phyloP scores from a whole-genome alignment of 2,113 vertebrate species.

The Aptenodytes patagonicus region DNA sequence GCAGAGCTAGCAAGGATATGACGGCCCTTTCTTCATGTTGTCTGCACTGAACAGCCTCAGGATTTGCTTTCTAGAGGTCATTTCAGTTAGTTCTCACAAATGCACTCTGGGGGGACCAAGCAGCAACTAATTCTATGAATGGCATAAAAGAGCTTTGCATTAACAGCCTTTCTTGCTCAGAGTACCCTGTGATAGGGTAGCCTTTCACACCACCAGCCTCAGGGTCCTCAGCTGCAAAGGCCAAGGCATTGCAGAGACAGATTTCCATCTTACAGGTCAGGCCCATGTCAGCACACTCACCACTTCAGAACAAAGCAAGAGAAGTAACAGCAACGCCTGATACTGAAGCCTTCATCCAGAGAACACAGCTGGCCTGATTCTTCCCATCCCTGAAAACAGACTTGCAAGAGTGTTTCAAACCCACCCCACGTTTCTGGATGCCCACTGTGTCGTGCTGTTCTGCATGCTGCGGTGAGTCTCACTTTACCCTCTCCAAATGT shows the following conservation, averaged over 20 bases:
- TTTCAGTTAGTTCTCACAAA: not conserved
- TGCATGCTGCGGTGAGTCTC: not conserved
- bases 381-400: not conserved
- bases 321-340: not conserved
- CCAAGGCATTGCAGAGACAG: not conserved
- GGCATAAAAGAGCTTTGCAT: not conserved
- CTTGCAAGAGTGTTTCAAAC: not conserved
- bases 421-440: not conserved
- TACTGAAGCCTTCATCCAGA: not conserved
- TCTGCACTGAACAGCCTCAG: not conserved
- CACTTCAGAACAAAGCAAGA: not conserved
- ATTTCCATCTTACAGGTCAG: not conserved
- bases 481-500: not conserved
- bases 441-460: not conserved
- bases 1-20: not conserved
- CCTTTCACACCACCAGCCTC: not conserved
- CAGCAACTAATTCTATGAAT: not conserved
- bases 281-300: not conserved
- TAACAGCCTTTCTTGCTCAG: not conserved
- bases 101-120: not conserved
- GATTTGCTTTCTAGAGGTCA: not conserved
- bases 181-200: not conserved
- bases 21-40: rapidly evolving
- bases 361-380: not conserved
- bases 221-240: rapidly evolving